A percentile compares a stretch with the other conserved stretches of the same genome.
Evolutionary conservation across 2,888 invertebrate genomes (phyloP).

Genomic region (Andrena hattorfiana): DNA sequence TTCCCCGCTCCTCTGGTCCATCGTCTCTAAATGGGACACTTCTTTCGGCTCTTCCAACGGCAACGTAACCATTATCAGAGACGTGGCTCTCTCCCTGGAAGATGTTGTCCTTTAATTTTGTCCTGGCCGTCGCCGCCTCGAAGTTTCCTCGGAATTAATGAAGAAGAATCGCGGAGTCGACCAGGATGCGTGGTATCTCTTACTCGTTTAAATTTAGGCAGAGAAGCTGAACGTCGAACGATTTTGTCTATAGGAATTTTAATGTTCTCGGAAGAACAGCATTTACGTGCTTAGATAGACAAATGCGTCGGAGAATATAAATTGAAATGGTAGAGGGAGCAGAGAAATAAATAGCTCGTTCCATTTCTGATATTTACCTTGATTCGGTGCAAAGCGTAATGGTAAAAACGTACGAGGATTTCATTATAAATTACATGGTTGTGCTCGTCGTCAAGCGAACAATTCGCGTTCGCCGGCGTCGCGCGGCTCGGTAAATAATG

Average conservation of each 20-base stretch:
- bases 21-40: conserved; percentile 8
- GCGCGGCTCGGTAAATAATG: conserved; percentile 13
- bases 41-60: neutral
- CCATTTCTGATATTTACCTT: conserved; percentile 2
- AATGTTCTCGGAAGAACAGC: too few relatives aligned
- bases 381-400: neutral
- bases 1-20: neutral
- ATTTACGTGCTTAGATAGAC: too few relatives aligned
- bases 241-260: too few relatives aligned
- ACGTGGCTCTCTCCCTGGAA: neutral
- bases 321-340: neutral
- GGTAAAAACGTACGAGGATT: neutral
- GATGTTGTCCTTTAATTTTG: conserved; percentile 1
- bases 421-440: conserved; percentile 15
- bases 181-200: neutral
- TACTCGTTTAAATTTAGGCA: too few relatives aligned
- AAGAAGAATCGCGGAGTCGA: neutral
- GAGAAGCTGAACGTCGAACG: too few relatives aligned
- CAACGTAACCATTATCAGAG: conserved; percentile 10
- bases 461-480: conserved; percentile 7
- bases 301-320: neutral
- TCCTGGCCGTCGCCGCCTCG: neutral
- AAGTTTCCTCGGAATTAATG: neutral
- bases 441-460: neutral
- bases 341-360: neutral